These are phyloP conservation scores for Leucozona laternaria DNA, from an alignment of 2,888 invertebrate species.

Conservation along the genomic window DNA sequence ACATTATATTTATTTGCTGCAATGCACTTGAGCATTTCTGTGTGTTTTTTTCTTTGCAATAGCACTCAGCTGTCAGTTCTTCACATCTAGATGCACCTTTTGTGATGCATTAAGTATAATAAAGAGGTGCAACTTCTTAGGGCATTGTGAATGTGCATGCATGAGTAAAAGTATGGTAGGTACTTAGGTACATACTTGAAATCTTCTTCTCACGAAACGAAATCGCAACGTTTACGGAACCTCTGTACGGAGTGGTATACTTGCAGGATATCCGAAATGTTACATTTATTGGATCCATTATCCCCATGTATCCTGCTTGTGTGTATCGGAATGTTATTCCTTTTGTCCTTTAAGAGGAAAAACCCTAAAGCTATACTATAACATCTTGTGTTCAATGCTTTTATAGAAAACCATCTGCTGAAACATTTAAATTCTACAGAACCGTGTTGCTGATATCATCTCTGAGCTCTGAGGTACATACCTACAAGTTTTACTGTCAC, in stretches of 20 bases:
- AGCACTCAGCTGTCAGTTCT: not conserved
- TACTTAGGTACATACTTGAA: not conserved
- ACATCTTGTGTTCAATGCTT: not conserved
- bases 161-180: not conserved
- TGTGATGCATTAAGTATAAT: slow-evolving; percentile 8
- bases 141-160: not conserved
- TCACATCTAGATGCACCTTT: not conserved
- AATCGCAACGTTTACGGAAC: not conserved
- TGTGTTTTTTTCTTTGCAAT: not conserved
- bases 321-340: not conserved
- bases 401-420: not conserved
- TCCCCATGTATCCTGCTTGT: not conserved
- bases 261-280: not conserved
- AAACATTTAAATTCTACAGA: not conserved
- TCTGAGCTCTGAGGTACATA: too few relatives aligned
- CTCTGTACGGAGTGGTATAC: not conserved
- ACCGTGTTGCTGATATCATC: too few relatives aligned
- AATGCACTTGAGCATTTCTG: not conserved
- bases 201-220: not conserved
- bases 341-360: not conserved
- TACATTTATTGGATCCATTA: not conserved
- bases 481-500: not conserved
- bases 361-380: not conserved
- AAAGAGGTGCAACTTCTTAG: slow-evolving; percentile 5
- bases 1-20: not conserved